A percentile compares a stretch with the other conserved stretches of the same genome.
phyloP scores from a whole-genome alignment of 2,113 vertebrate genomes.

The pig (Sus scrofa) region DNA sequence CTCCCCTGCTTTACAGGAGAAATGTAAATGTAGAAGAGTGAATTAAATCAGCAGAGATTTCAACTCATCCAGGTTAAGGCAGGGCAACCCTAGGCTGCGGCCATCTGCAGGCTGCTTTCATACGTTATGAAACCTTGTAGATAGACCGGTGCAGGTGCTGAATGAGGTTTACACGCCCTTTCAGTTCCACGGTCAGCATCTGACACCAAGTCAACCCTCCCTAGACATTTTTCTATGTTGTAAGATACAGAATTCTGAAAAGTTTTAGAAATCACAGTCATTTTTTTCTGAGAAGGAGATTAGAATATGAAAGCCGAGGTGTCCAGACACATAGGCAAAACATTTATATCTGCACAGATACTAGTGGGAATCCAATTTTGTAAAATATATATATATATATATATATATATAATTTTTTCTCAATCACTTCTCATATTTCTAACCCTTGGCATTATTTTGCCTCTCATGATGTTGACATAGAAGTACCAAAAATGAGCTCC shows the following conservation, averaged over 20 bases:
- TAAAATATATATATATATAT: not conserved
- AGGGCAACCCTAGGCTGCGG: not conserved
- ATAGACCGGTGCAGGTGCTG: not conserved
- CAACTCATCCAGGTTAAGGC: not conserved
- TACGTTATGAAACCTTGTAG: not conserved
- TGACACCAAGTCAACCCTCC: not conserved
- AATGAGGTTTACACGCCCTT: not conserved
- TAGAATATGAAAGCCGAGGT: not conserved
- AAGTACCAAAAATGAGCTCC: conserved; percentile 45
- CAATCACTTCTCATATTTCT: not conserved
- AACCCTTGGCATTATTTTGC: not conserved
- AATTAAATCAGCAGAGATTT: not conserved
- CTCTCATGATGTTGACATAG: not conserved
- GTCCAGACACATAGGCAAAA: not conserved
- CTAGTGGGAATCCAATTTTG: not conserved
- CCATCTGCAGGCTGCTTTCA: not conserved
- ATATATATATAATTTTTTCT: not conserved
- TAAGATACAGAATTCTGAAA: conserved; percentile 12
- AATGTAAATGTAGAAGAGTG: not conserved
- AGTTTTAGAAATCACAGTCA: conserved; percentile 2
- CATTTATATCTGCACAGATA: not conserved
- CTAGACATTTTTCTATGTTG: not conserved
- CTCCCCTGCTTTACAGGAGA: not conserved
- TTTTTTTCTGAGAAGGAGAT: not conserved
- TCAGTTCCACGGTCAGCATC: not conserved